Evolutionary conservation across 2,888 invertebrate genomes (phyloP), one percentile per base, ranked within the genome.

Genomic region (Drosophila anomelani): DNA sequence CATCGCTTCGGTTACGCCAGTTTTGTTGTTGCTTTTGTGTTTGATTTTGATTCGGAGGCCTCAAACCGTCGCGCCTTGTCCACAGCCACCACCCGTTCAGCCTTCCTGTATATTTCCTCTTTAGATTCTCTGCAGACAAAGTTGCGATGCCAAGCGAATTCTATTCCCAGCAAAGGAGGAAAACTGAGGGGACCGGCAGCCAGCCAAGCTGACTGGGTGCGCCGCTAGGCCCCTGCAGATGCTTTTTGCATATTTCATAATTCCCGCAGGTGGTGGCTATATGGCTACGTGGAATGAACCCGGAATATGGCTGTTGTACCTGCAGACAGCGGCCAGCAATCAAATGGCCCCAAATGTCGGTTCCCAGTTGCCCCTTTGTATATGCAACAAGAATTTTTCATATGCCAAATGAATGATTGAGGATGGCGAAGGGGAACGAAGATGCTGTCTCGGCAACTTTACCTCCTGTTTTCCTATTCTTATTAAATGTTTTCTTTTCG

Each of bases 241-340:
- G 75, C 60, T 73, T 73, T 73, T 84, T 86, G 85, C 84, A 84
- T 84, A 86, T 85, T 84, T 86, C 85, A 84, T 86, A 81, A 80
- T 54, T 86, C 87, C 85, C 82, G 63, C 79, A 77, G 80, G 80
- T 85, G 80, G 80, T 85, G 81, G 57, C 69, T 64, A 26, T 41
- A 29, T 44, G 57, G 39, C 60, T 60, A 69, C 60, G 34, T 56
- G 69, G 54, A 12, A 20, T 54, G 20, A 34, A 13, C 38, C n/a
- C 29, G 23, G 34, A n/a, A 26, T 5, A 39, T 15, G 17, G 10
- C 3, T 23, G 20, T 53, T 53, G 23, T 53, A 5, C 43, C 56
- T 49, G 67, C 66, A 69, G 63, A 63, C 75, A 71, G 61, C 36
- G 47, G 36, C 44, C 64, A 76, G 73, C 86, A 86, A 86, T 80